These are phyloP conservation scores for Dromas ardeola DNA, from an alignment of 2,113 vertebrate species.

Conservation along the genomic window DNA sequence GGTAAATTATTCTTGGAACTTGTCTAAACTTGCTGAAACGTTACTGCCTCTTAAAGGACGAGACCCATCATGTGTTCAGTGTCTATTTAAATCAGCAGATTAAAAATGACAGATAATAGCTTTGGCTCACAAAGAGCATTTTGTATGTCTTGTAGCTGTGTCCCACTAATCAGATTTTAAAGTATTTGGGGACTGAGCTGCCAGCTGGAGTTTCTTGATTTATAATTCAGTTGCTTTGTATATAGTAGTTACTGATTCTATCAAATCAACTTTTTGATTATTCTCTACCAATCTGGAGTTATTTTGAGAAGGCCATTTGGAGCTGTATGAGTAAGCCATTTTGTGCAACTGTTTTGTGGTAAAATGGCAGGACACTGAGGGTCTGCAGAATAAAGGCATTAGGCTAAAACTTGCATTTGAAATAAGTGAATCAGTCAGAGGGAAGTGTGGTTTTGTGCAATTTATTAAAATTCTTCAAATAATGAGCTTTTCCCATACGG, in stretches of 20 bases:
- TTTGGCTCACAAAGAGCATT: slow-evolving; percentile 39
- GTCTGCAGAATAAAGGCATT: background rate
- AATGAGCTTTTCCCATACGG: background rate
- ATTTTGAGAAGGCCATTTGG: background rate
- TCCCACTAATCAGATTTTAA: slow-evolving; percentile 19
- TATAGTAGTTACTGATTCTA: background rate
- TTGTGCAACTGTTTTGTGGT: background rate
- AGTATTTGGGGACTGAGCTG: background rate
- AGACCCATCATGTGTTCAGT: slow-evolving; percentile 8
- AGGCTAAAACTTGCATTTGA: background rate
- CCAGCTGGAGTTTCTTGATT: slow-evolving; percentile 25
- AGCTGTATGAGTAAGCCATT: background rate
- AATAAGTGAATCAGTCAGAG: background rate
- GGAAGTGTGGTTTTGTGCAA: background rate
- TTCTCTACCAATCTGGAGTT: background rate
- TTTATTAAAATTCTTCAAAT: background rate
- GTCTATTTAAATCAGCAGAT: slow-evolving; percentile 43
- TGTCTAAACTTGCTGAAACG: background rate
- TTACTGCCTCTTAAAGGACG: background rate
- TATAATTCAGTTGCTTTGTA: slow-evolving; percentile 4
- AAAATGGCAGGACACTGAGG: background rate
- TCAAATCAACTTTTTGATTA: background rate
- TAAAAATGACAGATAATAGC: slow-evolving; percentile 37
- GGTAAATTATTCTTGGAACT: background rate
- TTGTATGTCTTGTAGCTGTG: slow-evolving; percentile 8